Conservation (phyloP, 1,140 invertebrate species). For the Aphaenogaster ashmeadi region DNA sequence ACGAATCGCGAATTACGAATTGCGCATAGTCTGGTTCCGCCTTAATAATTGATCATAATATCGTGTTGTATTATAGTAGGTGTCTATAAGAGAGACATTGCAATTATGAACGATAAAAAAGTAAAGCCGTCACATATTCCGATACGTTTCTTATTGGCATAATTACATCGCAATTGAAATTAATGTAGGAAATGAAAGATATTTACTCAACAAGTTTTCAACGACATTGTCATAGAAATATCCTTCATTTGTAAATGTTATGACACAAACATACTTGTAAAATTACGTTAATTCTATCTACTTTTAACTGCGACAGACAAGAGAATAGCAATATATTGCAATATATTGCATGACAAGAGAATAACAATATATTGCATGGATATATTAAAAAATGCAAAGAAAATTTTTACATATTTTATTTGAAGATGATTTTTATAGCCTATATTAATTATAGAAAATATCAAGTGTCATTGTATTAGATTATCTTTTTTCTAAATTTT, state of each 20-base stretch:
- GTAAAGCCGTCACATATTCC: background rate
- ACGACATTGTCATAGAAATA: slow-evolving; percentile 4
- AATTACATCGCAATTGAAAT: background rate
- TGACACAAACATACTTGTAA: background rate
- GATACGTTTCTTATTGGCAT: background rate
- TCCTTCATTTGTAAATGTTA: background rate
- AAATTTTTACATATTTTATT: background rate
- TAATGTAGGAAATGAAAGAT: background rate
- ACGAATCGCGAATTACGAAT: too few relatives aligned
- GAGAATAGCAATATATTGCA: too few relatives aligned
- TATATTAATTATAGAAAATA: background rate
- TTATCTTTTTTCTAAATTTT: background rate
- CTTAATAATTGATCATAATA: slow-evolving; percentile 20
- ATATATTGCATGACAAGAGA: background rate
- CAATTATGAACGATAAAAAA: background rate
- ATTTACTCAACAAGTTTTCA: background rate
- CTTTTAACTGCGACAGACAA: background rate
- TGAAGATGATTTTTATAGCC: background rate
- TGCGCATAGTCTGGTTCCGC: too few relatives aligned
- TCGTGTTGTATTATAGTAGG: background rate
- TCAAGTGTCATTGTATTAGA: background rate
- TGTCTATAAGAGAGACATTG: background rate
- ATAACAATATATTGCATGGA: too few relatives aligned
- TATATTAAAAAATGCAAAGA: background rate
- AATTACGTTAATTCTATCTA: background rate